Conservation (phyloP, 2,888 invertebrate genomes). For the Tachina lurida region DNA sequence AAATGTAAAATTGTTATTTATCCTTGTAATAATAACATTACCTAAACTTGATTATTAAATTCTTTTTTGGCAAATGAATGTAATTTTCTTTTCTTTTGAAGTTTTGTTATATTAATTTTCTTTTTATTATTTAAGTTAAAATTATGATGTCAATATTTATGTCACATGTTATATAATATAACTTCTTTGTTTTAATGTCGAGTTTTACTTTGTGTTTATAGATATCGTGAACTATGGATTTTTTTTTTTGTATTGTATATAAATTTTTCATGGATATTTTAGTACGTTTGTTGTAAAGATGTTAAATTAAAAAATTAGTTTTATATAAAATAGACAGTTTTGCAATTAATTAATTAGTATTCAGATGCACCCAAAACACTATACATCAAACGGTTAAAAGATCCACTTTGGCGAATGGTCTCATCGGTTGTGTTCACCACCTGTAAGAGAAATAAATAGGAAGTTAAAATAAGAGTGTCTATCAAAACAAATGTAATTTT, state of each 20-base stretch:
- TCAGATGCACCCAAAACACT: slow-evolving; percentile 92
- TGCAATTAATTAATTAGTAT: slow-evolving; percentile 82
- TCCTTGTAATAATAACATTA: no score
- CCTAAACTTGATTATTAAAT: background rate
- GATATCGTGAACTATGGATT: slow-evolving; percentile 47
- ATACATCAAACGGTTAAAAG: slow-evolving; percentile 96
- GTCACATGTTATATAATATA: slow-evolving; percentile 52
- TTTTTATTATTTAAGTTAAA: slow-evolving; percentile 52
- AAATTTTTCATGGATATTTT: slow-evolving; percentile 48
- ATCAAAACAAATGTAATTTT: no score
- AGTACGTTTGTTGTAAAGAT: slow-evolving; percentile 54
- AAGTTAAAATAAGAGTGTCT: background rate
- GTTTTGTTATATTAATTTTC: slow-evolving; percentile 40
- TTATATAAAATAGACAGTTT: slow-evolving; percentile 49
- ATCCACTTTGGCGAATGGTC: slow-evolving; percentile 94
- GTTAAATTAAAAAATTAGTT: slow-evolving; percentile 54
- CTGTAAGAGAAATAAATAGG: slow-evolving; percentile 70
- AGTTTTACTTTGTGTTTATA: slow-evolving; percentile 50
- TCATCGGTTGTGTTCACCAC: slow-evolving; percentile 87
- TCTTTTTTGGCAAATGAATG: background rate
- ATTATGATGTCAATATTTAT: slow-evolving; percentile 46
- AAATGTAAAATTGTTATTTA: no score
- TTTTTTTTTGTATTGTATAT: slow-evolving; percentile 46
- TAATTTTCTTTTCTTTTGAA: slow-evolving; percentile 31
- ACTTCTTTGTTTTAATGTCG: slow-evolving; percentile 18